These are phyloP conservation scores for Nemoura dubitans DNA, from an alignment of 2,888 invertebrate genomes.

Conservation along the genomic window DNA sequence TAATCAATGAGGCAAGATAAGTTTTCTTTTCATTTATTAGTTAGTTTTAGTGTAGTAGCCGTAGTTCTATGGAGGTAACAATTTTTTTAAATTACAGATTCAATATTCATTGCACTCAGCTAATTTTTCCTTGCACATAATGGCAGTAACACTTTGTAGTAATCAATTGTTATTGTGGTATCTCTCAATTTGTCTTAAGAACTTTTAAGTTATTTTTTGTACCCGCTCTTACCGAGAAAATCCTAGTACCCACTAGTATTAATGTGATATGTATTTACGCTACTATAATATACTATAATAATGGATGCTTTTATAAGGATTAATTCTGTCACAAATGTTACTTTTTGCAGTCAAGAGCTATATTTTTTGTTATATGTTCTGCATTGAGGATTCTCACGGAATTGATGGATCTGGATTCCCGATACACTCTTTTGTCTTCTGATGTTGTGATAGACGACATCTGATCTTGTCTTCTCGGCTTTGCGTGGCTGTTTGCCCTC, in stretches of 20 bases:
- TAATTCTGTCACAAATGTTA: conserved; percentile 9
- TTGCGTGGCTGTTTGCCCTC: not conserved
- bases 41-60: not conserved
- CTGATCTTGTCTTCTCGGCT: not conserved
- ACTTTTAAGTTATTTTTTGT: not conserved
- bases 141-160: not conserved
- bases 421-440: not conserved
- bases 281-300: not conserved
- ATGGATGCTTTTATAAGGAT: not conserved
- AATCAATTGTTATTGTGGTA: not conserved
- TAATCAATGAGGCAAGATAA: too few species aligned
- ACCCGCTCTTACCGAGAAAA: not conserved
- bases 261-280: conserved; percentile 7
- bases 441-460: not conserved
- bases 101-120: not conserved
- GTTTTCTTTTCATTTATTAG: too few species aligned
- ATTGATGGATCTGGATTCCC: not conserved
- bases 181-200: not conserved
- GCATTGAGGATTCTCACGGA: conserved; percentile 19
- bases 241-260: conserved; percentile 12
- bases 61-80: too few species aligned
- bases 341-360: conserved; percentile 25
- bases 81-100: not conserved
- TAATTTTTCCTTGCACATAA: not conserved
- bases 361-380: conserved; percentile 26